Evolutionary conservation across 2,888 invertebrate species (phyloP), one percentile per base, ranked within the genome.

Genomic region (Andrena camellia): DNA sequence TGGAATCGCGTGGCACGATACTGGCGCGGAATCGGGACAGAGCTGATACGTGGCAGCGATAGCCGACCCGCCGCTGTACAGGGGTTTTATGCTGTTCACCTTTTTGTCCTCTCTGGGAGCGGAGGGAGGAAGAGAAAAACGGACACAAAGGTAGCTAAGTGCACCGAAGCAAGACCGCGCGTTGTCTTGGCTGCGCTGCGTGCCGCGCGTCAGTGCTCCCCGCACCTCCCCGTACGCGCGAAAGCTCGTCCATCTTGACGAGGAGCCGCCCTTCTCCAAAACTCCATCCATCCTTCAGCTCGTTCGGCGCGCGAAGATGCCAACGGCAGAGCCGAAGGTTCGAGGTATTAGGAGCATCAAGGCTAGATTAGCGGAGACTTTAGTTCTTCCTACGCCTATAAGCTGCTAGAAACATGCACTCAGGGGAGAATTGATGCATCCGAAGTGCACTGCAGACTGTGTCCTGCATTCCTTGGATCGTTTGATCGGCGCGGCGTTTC

Each of bases 1-100:
- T 80, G 86, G 88, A 90, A 87, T 89, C 86, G 88, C 82, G 82
- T 90, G 90, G 86, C 88, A 89, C 90, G 89, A 90, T 88, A 88
- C 74, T 72, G 81, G 81, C 17, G 60, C 64, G 88, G 89, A 91
- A 91, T 91, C 90, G 89, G 91, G 91, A 89, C 91, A 86, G 80
- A 74, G 79, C 79, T 82, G 86, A 88, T 84, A 83, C 76, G 76
- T 74, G 69, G 69, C 75, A 0, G 78, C 23, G 42, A 69, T 68
- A 78, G 50, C 75, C 35, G 52, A 57, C 48, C 48, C 63, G 48
- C 66, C 69, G 66, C 59, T 67, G 76, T 50, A 78, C 68, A 57
- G 81, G 74, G 79, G 81, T 88, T 81, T 85, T 82, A 75, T 79
- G 80, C 84, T 74, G 78, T 72, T 67, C 74, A 78, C 76, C 80